Percentiles rank a stretch among this genome's conserved stretches.
Conservation (phyloP, 2,888 invertebrate species). For the Cerceris ruficornis region DNA sequence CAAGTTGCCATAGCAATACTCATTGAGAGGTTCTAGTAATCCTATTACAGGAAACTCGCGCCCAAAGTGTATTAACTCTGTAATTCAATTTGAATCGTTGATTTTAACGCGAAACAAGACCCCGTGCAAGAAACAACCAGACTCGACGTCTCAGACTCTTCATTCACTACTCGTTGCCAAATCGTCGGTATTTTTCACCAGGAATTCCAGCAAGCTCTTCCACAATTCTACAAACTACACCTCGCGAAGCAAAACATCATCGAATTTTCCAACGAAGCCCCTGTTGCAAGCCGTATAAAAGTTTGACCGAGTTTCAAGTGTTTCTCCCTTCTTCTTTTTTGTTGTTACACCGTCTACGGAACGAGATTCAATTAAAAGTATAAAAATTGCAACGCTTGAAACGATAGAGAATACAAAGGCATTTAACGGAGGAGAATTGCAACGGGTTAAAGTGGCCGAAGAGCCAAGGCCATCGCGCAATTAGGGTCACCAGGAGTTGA, state of each 20-base stretch:
- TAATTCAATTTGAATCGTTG: constrained; percentile 9
- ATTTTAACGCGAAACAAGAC: constrained; percentile 9
- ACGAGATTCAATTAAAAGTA: neutral
- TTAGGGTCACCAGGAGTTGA: constrained; percentile 48
- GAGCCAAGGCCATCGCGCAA: constrained; percentile 25
- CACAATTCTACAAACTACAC: too few species aligned
- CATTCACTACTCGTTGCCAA: neutral
- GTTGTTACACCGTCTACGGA: too few species aligned
- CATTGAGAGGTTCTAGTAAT: constrained; percentile 33
- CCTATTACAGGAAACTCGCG: constrained; percentile 24
- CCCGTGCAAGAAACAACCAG: neutral
- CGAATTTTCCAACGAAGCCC: too few species aligned
- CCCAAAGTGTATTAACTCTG: constrained; percentile 18
- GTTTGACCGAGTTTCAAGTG: too few species aligned
- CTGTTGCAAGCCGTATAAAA: too few species aligned
- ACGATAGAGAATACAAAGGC: neutral
- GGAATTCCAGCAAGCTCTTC: too few species aligned
- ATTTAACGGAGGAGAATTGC: neutral
- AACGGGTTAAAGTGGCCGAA: constrained; percentile 17
- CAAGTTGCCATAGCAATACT: constrained; percentile 14
- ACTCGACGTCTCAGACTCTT: neutral
- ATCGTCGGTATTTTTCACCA: too few species aligned
- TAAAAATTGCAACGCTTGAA: neutral
- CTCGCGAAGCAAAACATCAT: too few species aligned
- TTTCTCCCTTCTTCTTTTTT: too few species aligned